Evolutionary conservation across 2,113 vertebrate genomes (phyloP).

Genomic region (Carlito syrichta): DNA sequence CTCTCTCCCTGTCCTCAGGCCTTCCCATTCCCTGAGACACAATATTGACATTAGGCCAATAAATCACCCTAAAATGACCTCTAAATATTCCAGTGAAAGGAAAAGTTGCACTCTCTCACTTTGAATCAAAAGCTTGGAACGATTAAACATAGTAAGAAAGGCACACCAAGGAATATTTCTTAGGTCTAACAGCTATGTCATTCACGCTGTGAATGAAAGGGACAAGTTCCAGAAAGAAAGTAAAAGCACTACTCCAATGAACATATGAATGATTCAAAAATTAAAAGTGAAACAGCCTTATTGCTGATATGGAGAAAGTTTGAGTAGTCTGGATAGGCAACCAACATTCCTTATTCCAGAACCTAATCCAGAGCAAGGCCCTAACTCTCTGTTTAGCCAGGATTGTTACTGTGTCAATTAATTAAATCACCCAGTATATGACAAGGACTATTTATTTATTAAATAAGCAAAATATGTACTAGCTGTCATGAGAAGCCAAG

Average conservation of each 20-base stretch:
- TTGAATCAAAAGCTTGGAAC: neutral
- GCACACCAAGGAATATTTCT: neutral
- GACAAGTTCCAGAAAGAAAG: neutral
- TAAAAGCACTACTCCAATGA: neutral
- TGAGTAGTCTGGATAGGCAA: neutral
- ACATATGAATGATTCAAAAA: neutral
- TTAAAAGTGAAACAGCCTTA: neutral
- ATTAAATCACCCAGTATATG: neutral
- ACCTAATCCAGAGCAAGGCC: neutral
- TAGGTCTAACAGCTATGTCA: neutral
- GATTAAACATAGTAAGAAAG: neutral
- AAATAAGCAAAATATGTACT: neutral
- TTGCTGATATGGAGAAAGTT: neutral
- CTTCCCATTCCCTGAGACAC: neutral
- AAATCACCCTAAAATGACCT: neutral
- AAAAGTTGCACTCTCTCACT: neutral
- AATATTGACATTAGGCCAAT: neutral
- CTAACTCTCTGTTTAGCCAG: neutral
- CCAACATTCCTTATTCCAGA: neutral
- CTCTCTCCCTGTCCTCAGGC: neutral
- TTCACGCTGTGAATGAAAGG: neutral
- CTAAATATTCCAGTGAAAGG: neutral
- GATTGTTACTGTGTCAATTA: neutral
- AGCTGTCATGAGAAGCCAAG: neutral
- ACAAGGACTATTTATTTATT: neutral